phyloP scores from a whole-genome alignment of 1,140 invertebrate species.

The Tetragnatha versicolor region DNA sequence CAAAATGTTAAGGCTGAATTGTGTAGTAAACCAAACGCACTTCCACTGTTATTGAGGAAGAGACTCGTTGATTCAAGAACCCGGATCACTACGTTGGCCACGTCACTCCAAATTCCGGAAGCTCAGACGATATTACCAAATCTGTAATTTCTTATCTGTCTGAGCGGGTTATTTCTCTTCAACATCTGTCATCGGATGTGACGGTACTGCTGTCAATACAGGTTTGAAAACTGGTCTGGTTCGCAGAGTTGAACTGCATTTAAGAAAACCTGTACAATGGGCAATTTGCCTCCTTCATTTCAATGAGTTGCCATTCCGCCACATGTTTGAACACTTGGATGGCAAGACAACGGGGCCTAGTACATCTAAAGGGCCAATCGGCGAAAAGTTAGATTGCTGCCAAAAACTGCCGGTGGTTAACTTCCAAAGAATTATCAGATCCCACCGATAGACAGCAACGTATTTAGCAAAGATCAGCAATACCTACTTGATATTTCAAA shows the following conservation, averaged over 20 bases:
- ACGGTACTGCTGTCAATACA: slow-evolving; percentile 11
- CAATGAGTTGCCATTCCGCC: not conserved
- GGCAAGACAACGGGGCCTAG: not conserved
- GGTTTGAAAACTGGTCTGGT: not conserved
- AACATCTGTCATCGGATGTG: not conserved
- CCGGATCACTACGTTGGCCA: not conserved
- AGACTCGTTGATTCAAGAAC: not conserved
- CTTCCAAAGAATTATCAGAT: too few species aligned
- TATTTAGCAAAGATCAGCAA: not conserved
- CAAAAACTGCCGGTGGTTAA: not conserved
- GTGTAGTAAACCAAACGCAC: not conserved
- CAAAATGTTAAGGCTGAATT: not conserved
- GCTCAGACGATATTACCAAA: not conserved
- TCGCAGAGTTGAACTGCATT: not conserved
- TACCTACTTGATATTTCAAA: not conserved
- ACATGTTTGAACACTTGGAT: slow-evolving; percentile 2
- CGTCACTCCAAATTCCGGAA: too few species aligned
- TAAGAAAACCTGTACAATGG: not conserved
- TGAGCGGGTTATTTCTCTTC: not conserved
- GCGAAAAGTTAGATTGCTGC: not conserved
- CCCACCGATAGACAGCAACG: not conserved
- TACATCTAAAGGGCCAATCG: not conserved
- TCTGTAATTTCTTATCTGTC: not conserved
- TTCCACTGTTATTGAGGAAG: not conserved
- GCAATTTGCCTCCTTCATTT: not conserved